Percentiles rank a stretch among this genome's conserved stretches.
Conservation (phyloP, 2,797 vertebrate species). For the Intellagama lesueurii region DNA sequence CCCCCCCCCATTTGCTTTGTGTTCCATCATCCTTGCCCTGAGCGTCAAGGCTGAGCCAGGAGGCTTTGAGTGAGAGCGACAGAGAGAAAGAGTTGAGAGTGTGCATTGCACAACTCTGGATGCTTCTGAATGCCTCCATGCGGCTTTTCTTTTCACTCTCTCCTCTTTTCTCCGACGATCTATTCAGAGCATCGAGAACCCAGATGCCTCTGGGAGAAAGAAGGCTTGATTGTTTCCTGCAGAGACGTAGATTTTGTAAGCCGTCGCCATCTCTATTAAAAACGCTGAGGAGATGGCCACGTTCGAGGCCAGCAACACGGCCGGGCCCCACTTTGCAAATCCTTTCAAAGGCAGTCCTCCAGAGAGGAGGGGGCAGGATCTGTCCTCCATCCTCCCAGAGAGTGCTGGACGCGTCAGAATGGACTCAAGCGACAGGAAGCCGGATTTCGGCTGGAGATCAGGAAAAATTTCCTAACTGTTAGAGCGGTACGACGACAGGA, state of each 20-base stretch:
- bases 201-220: constrained; percentile 74
- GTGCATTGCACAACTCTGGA: background rate
- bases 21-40: background rate
- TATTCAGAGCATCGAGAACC: constrained; percentile 80
- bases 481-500: too few relatives aligned
- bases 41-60: background rate
- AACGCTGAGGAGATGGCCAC: background rate
- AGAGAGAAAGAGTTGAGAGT: too few relatives aligned
- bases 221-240: background rate
- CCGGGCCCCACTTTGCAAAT: too few relatives aligned
- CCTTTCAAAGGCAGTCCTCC: too few relatives aligned
- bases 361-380: too few relatives aligned
- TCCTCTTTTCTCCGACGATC: constrained; percentile 58
- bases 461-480: too few relatives aligned
- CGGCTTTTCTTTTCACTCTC: background rate
- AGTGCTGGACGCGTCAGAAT: too few relatives aligned
- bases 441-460: too few relatives aligned
- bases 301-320: too few relatives aligned
- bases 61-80: background rate
- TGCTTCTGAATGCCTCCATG: background rate
- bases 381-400: too few relatives aligned
- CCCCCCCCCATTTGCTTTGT: background rate
- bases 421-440: too few relatives aligned
- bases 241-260: background rate
- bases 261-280: background rate